A percentile compares a stretch with the other conserved stretches of the same genome.
These are phyloP conservation scores for Anniella stebbinsi DNA, from an alignment of 2,797 vertebrate genomes.

Conservation along the genomic window DNA sequence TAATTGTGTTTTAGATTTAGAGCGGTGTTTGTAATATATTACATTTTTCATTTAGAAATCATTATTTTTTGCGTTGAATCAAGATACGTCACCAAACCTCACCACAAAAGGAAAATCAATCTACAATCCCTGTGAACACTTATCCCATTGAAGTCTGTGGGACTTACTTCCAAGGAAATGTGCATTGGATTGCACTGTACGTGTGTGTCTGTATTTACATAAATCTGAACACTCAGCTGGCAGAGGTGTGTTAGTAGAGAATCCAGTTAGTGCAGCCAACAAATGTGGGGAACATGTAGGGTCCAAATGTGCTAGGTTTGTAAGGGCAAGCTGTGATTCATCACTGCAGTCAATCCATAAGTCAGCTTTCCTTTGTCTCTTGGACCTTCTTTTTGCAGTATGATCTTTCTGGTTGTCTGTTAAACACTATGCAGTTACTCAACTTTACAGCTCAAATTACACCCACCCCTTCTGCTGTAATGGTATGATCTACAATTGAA, in stretches of 20 bases:
- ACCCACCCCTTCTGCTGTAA: constrained; percentile 39
- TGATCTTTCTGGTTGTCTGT: constrained; percentile 8
- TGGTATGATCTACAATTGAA: constrained; percentile 85
- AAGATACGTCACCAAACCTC: neutral
- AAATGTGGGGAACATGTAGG: constrained; percentile 38
- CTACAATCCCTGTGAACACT: neutral
- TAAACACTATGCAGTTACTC: neutral
- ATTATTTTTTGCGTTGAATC: neutral
- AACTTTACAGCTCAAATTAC: constrained; percentile 33
- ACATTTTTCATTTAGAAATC: neutral
- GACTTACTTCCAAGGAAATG: neutral
- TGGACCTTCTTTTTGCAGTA: constrained; percentile 13
- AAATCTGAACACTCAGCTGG: neutral
- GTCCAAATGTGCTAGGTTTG: constrained; percentile 30
- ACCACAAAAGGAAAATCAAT: neutral
- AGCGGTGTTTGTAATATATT: neutral
- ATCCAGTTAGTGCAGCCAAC: constrained; percentile 2
- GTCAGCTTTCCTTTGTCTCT: constrained; percentile 23
- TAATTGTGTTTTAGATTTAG: neutral
- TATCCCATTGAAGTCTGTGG: neutral
- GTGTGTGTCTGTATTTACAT: neutral
- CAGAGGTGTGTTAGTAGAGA: neutral
- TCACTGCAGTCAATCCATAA: constrained; percentile 22
- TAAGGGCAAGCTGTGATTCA: constrained; percentile 24
- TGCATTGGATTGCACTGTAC: neutral